Percentiles rank a stretch among this genome's conserved stretches.
These are phyloP conservation scores for Elephantulus edwardii DNA, from an alignment of 2,113 vertebrate genomes.

Conservation along the genomic window DNA sequence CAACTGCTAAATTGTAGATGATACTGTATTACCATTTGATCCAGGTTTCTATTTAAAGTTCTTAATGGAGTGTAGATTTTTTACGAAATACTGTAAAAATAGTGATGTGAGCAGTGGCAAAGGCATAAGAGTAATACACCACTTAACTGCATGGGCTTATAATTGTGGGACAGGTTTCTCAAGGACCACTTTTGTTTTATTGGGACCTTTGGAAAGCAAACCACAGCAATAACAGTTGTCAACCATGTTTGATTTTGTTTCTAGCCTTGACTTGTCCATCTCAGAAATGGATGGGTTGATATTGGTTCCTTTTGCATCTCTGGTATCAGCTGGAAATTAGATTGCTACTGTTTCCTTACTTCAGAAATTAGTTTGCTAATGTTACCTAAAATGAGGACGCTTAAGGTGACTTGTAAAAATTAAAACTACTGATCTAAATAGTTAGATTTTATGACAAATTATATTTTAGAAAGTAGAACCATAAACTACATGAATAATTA, in stretches of 20 bases:
- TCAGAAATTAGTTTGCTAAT: no score
- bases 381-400: no score
- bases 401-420: not conserved
- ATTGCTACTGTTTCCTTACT: not conserved
- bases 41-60: not conserved
- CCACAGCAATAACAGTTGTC: not conserved
- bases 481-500: not conserved
- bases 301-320: not conserved
- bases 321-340: not conserved
- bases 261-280: not conserved
- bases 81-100: not conserved
- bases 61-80: not conserved
- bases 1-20: no score
- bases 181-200: not conserved
- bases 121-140: not conserved
- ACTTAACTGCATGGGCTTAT: not conserved
- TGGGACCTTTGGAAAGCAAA: not conserved
- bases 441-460: not conserved
- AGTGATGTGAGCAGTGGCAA: not conserved
- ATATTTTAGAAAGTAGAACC: conserved; percentile 10
- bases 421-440: not conserved
- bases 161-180: not conserved
- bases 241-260: not conserved
- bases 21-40: not conserved
- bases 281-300: conserved; percentile 17